phyloP scores from a whole-genome alignment of 1,140 invertebrate genomes.

The Chrysopa pallens region DNA sequence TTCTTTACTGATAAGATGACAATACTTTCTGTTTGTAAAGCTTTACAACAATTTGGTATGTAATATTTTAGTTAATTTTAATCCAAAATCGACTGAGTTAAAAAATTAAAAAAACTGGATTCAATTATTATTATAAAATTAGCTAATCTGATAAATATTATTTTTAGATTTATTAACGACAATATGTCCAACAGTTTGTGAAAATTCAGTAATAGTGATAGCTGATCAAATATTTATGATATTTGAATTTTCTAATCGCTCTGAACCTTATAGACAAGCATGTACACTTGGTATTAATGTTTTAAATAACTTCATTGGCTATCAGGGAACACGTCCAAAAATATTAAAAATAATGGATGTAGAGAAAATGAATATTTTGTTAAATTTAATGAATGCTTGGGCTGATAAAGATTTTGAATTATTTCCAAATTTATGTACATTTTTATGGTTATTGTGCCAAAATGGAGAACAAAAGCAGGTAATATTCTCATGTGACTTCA shows the following conservation, averaged over 20 bases:
- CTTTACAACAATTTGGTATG: constrained; percentile 23
- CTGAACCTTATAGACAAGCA: constrained; percentile 30
- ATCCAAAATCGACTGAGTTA: not conserved
- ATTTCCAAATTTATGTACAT: constrained; percentile 37
- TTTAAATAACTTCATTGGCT: constrained; percentile 31
- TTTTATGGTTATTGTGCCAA: constrained; percentile 41
- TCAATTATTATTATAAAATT: constrained; percentile 2
- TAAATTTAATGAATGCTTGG: constrained; percentile 36
- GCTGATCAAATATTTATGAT: constrained; percentile 23
- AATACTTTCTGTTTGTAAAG: constrained; percentile 24
- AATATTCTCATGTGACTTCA: no score
- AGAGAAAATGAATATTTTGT: constrained; percentile 21
- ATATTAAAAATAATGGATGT: constrained; percentile 18
- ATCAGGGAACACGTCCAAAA: constrained; percentile 9
- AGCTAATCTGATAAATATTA: constrained; percentile 5
- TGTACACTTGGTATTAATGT: constrained; percentile 25
- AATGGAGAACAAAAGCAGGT: not conserved
- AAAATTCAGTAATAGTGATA: constrained; percentile 20
- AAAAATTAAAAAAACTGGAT: not conserved
- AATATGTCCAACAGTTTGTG: constrained; percentile 24
- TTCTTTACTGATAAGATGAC: constrained; percentile 20
- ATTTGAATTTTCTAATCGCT: constrained; percentile 29
- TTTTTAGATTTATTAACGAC: constrained; percentile 31
- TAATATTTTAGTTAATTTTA: constrained; percentile 2
- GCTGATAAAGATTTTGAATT: constrained; percentile 39